phyloP scores from a whole-genome alignment of 2,113 vertebrate species.

The Syrmaticus mikado region DNA sequence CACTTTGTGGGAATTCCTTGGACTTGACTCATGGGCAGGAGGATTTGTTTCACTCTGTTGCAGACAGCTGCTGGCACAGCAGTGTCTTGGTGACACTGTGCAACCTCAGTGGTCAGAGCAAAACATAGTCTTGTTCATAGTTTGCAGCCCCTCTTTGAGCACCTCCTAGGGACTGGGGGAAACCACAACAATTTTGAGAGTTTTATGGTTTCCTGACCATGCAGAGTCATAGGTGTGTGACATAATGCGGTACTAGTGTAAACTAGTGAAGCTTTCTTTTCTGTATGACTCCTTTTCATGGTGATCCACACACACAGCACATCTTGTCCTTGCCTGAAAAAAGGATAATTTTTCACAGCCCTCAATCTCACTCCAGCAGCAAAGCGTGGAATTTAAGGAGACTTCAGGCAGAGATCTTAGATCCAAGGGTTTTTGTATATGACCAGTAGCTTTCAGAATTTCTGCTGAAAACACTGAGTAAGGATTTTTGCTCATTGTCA shows the following conservation, averaged over 20 bases:
- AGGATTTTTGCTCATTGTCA: neutral
- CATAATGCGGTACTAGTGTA: neutral
- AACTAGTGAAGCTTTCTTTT: neutral
- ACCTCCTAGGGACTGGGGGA: neutral
- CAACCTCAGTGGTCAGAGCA: rapidly evolving
- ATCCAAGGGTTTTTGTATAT: neutral
- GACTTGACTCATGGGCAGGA: neutral
- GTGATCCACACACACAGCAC: rapidly evolving
- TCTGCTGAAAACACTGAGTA: neutral
- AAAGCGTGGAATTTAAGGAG: neutral
- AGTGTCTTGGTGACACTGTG: neutral
- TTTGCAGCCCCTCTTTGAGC: rapidly evolving
- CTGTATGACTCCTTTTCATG: neutral
- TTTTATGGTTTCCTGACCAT: neutral
- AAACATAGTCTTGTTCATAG: rapidly evolving
- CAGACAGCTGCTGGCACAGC: too few relatives aligned
- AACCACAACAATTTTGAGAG: neutral
- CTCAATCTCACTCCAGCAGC: neutral
- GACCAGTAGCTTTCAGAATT: neutral
- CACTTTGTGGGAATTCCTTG: neutral
- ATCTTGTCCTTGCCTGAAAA: neutral
- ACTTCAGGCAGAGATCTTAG: neutral
- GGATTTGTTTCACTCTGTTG: rapidly evolving
- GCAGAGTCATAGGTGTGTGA: neutral
- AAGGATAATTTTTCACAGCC: neutral